Evolutionary conservation across 2,797 vertebrate genomes (phyloP).

Genomic region (Eutrigla gurnardus): DNA sequence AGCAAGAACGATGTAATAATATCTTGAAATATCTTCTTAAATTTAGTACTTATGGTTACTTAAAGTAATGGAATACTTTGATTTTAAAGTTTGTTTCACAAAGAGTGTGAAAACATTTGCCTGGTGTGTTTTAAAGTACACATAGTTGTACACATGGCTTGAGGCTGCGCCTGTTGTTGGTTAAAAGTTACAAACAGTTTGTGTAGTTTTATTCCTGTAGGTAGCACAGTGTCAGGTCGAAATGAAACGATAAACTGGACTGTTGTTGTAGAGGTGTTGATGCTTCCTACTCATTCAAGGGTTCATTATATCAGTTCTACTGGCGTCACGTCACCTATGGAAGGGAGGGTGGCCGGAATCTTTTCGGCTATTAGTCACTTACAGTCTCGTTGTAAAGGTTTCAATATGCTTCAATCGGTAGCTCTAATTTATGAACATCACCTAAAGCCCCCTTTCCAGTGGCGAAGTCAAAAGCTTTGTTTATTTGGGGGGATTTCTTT

Average conservation of each 20-base stretch:
- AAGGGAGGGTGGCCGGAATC: neutral
- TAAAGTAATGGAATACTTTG: neutral
- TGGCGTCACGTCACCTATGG: neutral
- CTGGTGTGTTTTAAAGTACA: slow-evolving; percentile 13
- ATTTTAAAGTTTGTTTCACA: slow-evolving; percentile 4
- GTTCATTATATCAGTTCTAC: slow-evolving; percentile 12
- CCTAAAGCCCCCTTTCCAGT: neutral
- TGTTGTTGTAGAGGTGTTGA: slow-evolving; percentile 18
- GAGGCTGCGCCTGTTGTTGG: slow-evolving; percentile 19
- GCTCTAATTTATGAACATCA: neutral
- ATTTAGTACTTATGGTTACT: neutral
- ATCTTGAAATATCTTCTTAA: slow-evolving; percentile 12
- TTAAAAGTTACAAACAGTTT: slow-evolving; percentile 27
- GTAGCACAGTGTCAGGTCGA: slow-evolving; percentile 51
- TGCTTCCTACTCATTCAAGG: slow-evolving; percentile 8
- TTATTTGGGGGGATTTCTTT: neutral
- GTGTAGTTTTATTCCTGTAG: slow-evolving; percentile 34
- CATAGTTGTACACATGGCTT: slow-evolving; percentile 19
- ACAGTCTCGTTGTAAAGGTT: neutral
- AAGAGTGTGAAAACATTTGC: neutral
- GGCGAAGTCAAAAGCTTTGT: neutral
- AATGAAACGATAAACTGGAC: slow-evolving; percentile 46
- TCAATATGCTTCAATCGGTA: slow-evolving; percentile 22
- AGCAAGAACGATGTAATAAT: slow-evolving; percentile 3
- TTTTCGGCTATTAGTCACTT: neutral